Conservation (phyloP, 2,888 invertebrate species). For the Ommatoiulus sabulosus region DNA sequence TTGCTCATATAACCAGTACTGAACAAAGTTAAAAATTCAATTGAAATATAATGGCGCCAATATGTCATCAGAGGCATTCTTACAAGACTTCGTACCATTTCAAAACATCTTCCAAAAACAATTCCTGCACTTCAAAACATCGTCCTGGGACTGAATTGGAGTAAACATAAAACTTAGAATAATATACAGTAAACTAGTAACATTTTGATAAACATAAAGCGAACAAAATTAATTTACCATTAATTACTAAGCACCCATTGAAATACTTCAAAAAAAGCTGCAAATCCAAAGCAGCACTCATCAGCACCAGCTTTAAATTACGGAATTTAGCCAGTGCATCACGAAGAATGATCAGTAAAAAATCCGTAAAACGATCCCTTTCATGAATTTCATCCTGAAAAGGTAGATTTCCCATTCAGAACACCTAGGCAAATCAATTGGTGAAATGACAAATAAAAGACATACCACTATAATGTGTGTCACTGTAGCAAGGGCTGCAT, state of each 20-base stretch:
- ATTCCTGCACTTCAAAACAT: constrained; percentile 79
- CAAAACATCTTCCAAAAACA: constrained; percentile 84
- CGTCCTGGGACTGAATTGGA: constrained; percentile 81
- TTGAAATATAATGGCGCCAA: neutral
- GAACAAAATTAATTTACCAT: constrained; percentile 67
- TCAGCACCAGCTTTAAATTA: constrained; percentile 84
- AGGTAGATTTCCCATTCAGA: neutral
- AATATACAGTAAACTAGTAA: neutral
- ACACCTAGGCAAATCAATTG: neutral
- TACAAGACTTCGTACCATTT: constrained; percentile 65
- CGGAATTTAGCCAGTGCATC: constrained; percentile 79
- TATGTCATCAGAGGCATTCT: neutral
- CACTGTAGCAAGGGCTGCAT: constrained; percentile 77
- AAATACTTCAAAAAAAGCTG: constrained; percentile 87
- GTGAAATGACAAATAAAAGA: neutral
- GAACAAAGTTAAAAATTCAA: constrained; percentile 57
- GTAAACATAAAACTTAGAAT: neutral
- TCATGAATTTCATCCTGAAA: constrained; percentile 91
- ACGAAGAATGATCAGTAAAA: constrained; percentile 85
- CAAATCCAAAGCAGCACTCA: constrained; percentile 95
- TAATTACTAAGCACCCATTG: constrained; percentile 80
- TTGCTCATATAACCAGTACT: constrained; percentile 68
- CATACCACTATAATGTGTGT: constrained; percentile 74
- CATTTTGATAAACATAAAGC: neutral
- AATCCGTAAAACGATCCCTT: constrained; percentile 92